Percentiles rank a stretch among this genome's conserved stretches.
phyloP scores from a whole-genome alignment of 1,140 invertebrate genomes.

The Anoplolepis gracilipes region DNA sequence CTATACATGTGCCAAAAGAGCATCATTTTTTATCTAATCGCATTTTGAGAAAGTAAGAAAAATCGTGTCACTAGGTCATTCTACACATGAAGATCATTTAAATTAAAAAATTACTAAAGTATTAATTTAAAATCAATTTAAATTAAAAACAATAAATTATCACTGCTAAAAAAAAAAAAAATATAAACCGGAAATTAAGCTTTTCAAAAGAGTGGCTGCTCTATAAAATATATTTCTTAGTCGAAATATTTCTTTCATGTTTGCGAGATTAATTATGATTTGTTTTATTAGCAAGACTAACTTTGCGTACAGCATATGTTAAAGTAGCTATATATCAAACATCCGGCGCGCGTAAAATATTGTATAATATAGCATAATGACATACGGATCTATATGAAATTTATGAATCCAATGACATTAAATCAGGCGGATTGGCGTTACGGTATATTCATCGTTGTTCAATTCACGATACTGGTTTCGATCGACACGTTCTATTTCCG shows the following conservation, averaged over 20 bases:
- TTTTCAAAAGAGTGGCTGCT: not conserved
- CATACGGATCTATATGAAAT: conserved; percentile 32
- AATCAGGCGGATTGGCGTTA: conserved; percentile 44
- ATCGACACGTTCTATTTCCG: conserved; percentile 44
- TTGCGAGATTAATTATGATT: conserved; percentile 20
- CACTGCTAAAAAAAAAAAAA: no score
- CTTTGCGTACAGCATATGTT: not conserved
- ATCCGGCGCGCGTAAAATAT: not conserved
- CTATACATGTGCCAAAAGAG: no score
- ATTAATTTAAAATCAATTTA: no score
- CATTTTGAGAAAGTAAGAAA: not conserved
- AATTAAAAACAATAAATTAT: no score
- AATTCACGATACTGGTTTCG: conserved; percentile 47
- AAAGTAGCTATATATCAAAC: conserved; percentile 4
- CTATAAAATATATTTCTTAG: not conserved
- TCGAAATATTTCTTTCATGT: not conserved
- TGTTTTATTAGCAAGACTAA: conserved; percentile 17
- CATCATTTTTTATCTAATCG: not conserved
- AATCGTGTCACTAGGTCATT: not conserved
- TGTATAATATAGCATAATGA: conserved; percentile 38
- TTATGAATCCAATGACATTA: conserved; percentile 46
- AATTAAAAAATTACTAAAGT: not conserved
- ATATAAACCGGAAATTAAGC: no score
- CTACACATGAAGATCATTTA: not conserved
- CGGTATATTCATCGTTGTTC: conserved; percentile 52